These are phyloP conservation scores for Druceiella hillmani DNA, from an alignment of 2,888 invertebrate genomes.

Conservation along the genomic window DNA sequence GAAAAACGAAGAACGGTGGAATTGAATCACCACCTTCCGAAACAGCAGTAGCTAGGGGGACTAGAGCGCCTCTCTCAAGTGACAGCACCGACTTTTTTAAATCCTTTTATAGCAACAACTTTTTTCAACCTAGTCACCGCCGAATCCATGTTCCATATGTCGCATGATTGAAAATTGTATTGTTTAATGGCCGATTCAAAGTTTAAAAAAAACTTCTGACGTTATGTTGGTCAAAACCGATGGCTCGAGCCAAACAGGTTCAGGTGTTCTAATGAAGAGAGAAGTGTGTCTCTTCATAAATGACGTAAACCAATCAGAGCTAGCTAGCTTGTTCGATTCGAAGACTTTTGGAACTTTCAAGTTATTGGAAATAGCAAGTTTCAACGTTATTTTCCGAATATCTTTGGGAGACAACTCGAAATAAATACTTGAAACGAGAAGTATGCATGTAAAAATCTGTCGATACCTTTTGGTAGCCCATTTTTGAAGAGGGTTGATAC, in stretches of 20 bases:
- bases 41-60: constrained; percentile 12
- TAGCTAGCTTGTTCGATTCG: constrained; percentile 11
- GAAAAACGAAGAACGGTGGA: constrained; percentile 13
- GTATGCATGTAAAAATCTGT: constrained; percentile 17
- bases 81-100: constrained; percentile 9
- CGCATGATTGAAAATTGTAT: constrained; percentile 9
- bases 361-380: constrained; percentile 14
- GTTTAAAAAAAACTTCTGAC: constrained; percentile 20
- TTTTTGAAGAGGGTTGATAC: constrained; percentile 16
- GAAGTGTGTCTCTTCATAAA: constrained; percentile 8
- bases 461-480: constrained; percentile 15
- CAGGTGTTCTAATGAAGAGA: constrained; percentile 12
- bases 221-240: constrained; percentile 19
- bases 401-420: constrained; percentile 13
- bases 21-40: constrained; percentile 10
- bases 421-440: constrained; percentile 15
- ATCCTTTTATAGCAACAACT: constrained; percentile 11
- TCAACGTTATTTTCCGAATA: constrained; percentile 14
- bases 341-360: constrained; percentile 13
- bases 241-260: constrained; percentile 12
- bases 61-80: constrained; percentile 13
- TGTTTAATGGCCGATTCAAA: constrained; percentile 10
- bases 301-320: constrained; percentile 11
- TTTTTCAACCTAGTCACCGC: constrained; percentile 14
- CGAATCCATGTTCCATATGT: constrained; percentile 16